Evolutionary conservation across 2,797 vertebrate genomes (phyloP).

Genomic region (Australoheros facetus): DNA sequence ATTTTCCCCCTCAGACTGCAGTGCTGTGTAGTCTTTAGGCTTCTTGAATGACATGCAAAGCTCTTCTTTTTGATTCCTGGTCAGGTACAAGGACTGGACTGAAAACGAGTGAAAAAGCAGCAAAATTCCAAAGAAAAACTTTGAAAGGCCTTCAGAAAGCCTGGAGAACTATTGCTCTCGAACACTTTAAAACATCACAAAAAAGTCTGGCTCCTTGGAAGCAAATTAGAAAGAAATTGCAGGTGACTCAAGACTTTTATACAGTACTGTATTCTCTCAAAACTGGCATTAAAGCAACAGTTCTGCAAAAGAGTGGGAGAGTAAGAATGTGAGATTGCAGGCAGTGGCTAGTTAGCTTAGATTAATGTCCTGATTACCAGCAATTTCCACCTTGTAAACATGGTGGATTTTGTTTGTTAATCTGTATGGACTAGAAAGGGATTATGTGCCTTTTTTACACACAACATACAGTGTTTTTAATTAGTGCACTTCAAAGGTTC

Average conservation of each 20-base stretch:
- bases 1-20: background rate
- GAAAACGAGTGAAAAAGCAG: too few species aligned
- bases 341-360: constrained; percentile 1
- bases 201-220: background rate
- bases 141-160: too few species aligned
- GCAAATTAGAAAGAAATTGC: background rate
- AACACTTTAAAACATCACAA: too few species aligned
- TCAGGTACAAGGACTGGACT: too few species aligned
- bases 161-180: too few species aligned
- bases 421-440: background rate
- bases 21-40: too few species aligned
- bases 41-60: too few species aligned
- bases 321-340: background rate
- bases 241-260: background rate
- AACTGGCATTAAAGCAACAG: background rate
- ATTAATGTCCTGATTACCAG: background rate
- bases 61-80: too few species aligned
- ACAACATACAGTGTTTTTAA: background rate
- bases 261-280: background rate
- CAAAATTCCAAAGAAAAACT: too few species aligned
- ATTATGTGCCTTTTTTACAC: background rate
- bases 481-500: background rate
- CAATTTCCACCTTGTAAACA: background rate
- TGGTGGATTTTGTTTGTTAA: background rate
- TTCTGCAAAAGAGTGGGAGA: background rate